phyloP scores from a whole-genome alignment of 2,888 invertebrate genomes.

The Venustoraphidia nigricollis region DNA sequence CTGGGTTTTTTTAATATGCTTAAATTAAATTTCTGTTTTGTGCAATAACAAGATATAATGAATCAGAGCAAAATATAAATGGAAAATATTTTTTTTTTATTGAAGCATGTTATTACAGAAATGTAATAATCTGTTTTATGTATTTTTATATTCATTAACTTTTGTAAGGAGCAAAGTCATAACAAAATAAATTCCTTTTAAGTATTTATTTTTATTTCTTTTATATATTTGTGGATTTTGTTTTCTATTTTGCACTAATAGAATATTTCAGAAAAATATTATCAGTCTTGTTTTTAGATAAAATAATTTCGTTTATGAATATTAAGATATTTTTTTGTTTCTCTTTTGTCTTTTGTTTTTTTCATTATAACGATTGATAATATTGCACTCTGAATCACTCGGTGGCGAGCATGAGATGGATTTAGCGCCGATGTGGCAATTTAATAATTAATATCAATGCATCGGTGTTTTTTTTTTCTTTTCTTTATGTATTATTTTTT shows the following conservation, averaged over 20 bases:
- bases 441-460: slow-evolving; percentile 1
- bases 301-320: neutral
- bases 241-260: neutral
- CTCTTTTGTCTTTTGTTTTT: neutral
- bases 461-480: slow-evolving; percentile 14
- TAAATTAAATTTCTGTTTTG: no score
- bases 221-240: slow-evolving; percentile 16
- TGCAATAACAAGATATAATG: no score
- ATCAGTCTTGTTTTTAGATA: neutral
- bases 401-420: slow-evolving; percentile 13
- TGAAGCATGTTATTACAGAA: no score
- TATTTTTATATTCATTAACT: no score
- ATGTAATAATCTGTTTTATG: no score
- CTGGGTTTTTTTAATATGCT: no score
- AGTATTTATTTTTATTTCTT: slow-evolving; percentile 21
- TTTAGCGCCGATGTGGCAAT: slow-evolving; percentile 5
- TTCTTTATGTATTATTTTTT: slow-evolving; percentile 17
- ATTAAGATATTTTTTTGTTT: no score
- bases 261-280: neutral
- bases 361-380: slow-evolving; percentile 15
- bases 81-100: no score
- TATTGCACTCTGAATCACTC: slow-evolving; percentile 14
- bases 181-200: slow-evolving; percentile 16
- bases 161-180: no score
- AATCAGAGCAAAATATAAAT: no score